A percentile compares a stretch with the other conserved stretches of the same genome.
Conservation (phyloP, 2,113 vertebrate species). For the Sorex fumeus region DNA sequence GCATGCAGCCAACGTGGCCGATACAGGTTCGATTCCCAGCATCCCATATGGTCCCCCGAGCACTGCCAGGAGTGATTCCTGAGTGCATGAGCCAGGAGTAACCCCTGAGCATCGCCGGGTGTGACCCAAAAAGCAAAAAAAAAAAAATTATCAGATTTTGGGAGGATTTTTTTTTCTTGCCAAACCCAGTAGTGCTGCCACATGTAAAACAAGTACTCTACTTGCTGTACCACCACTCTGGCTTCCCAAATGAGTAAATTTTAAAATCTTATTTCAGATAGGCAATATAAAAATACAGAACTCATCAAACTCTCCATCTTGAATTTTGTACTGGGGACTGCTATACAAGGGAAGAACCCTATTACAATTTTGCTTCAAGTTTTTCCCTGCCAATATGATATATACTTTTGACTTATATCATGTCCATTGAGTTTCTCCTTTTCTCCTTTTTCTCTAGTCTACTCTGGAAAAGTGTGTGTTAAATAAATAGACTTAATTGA, state of each 20-base stretch:
- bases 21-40: no score
- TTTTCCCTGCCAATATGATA: not conserved
- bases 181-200: no score
- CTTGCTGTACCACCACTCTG: no score
- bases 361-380: conserved; percentile 25
- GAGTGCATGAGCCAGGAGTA: no score
- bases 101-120: no score
- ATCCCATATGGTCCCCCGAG: no score
- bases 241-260: not conserved
- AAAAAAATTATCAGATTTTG: not conserved
- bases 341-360: not conserved
- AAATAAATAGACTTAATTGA: not conserved
- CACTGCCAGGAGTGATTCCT: no score
- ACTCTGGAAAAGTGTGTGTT: not conserved
- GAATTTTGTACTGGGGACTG: conserved; percentile 32
- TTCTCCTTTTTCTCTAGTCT: not conserved
- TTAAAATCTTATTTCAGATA: conserved; percentile 7
- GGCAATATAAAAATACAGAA: conserved; percentile 1
- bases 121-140: no score
- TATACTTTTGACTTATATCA: not conserved
- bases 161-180: no score
- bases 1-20: no score
- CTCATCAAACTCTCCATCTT: conserved; percentile 9
- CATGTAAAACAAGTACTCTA: no score
- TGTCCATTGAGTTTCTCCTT: not conserved